Percentiles rank a stretch among this genome's conserved stretches.
Evolutionary conservation across 2,113 vertebrate species (phyloP).

Genomic region (Podiceps cristatus): DNA sequence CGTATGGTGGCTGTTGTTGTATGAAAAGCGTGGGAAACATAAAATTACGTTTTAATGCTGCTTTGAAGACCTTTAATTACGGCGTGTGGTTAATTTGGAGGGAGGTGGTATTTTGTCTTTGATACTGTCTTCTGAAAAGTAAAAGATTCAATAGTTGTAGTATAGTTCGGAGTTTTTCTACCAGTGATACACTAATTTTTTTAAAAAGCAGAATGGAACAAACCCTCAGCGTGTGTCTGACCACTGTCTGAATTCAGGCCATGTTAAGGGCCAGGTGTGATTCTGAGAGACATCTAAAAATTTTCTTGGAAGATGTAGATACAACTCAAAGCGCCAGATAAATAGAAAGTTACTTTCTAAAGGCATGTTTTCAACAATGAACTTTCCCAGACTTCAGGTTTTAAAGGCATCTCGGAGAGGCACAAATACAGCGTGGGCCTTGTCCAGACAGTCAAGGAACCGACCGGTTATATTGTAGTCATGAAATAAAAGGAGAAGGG

Average conservation of each 20-base stretch:
- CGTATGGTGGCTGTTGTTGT: neutral
- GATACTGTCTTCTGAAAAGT: neutral
- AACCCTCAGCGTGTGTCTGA: neutral
- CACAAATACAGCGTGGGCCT: too few relatives aligned
- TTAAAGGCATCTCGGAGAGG: neutral
- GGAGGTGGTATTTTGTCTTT: neutral
- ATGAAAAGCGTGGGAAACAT: neutral
- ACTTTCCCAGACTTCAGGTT: neutral
- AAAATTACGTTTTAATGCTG: neutral
- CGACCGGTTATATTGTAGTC: rapidly evolving
- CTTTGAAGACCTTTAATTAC: neutral
- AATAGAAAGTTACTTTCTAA: neutral
- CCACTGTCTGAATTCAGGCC: neutral
- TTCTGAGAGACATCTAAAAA: neutral
- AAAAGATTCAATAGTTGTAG: neutral
- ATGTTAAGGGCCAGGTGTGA: too few relatives aligned
- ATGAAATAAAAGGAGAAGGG: neutral
- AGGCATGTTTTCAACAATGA: neutral
- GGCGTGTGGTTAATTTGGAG: neutral
- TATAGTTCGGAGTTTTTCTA: neutral
- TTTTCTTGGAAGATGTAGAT: neutral
- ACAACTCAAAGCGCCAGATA: too few relatives aligned
- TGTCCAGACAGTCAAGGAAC: neutral
- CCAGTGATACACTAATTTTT: neutral
- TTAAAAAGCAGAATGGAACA: neutral